Conservation (phyloP, 2,888 invertebrate species). For the Drosophila maculinotata region DNA sequence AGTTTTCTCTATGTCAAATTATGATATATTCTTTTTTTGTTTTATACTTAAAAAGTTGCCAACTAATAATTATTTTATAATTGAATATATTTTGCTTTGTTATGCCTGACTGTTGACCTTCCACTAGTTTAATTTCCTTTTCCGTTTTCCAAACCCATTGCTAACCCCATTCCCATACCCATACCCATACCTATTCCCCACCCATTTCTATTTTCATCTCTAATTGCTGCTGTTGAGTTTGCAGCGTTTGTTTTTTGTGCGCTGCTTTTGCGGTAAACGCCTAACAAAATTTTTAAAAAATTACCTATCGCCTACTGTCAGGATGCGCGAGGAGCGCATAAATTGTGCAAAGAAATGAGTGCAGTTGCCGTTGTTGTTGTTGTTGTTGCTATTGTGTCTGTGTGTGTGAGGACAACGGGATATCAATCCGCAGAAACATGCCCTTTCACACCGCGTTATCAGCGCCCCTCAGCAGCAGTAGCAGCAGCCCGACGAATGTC, state of each 20-base stretch:
- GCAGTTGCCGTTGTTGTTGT: slow-evolving; percentile 36
- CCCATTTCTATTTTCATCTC: slow-evolving; percentile 15
- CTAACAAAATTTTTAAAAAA: slow-evolving; percentile 51
- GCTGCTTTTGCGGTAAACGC: slow-evolving; percentile 63
- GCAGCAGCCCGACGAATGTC: slow-evolving; percentile 10
- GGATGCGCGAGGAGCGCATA: slow-evolving; percentile 57
- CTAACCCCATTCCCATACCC: not conserved
- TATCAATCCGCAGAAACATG: slow-evolving; percentile 84
- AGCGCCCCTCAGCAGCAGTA: slow-evolving; percentile 34
- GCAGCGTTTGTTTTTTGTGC: slow-evolving; percentile 28
- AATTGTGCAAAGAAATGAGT: slow-evolving; percentile 51
- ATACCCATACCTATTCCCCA: not conserved
- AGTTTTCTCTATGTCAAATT: too few relatives aligned
- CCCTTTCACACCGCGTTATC: slow-evolving; percentile 83
- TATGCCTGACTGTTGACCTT: slow-evolving; percentile 23
- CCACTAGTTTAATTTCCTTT: slow-evolving; percentile 1
- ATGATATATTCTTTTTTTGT: not conserved
- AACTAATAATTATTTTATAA: too few relatives aligned
- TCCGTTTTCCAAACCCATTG: too few relatives aligned
- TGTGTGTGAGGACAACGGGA: slow-evolving; percentile 77
- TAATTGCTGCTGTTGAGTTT: slow-evolving; percentile 60
- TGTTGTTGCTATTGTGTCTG: slow-evolving; percentile 20
- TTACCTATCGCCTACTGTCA: slow-evolving; percentile 64
- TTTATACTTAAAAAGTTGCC: too few relatives aligned
- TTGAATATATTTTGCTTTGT: slow-evolving; percentile 2